These are phyloP conservation scores for Daubentonia madagascariensis DNA, from an alignment of 2,113 vertebrate genomes.

Conservation along the genomic window DNA sequence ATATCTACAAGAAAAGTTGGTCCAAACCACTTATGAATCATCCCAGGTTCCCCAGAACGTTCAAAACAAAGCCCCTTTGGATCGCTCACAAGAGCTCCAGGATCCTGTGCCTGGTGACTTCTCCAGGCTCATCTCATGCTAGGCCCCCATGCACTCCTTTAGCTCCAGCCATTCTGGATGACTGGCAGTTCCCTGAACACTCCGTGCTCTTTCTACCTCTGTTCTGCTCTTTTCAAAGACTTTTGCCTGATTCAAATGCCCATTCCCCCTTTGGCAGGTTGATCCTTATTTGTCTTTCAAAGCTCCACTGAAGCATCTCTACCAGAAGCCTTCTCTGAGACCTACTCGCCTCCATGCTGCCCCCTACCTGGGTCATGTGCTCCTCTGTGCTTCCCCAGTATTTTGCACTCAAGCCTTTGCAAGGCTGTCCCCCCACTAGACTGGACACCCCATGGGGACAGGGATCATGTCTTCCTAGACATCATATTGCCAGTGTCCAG, in stretches of 20 bases:
- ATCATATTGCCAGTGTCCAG: not conserved
- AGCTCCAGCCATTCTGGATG: not conserved
- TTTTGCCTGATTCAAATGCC: not conserved
- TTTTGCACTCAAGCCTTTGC: not conserved
- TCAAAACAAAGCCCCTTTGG: not conserved
- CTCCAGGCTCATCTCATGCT: not conserved
- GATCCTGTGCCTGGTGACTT: not conserved
- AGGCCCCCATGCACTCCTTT: not conserved
- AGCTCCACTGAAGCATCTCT: not conserved
- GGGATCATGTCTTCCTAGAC: not conserved
- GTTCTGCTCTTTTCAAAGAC: not conserved
- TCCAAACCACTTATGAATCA: not conserved
- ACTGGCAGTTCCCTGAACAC: not conserved
- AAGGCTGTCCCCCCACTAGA: not conserved
- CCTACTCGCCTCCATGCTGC: not conserved
- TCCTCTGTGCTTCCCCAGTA: not conserved
- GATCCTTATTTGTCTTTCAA: conserved; percentile 3
- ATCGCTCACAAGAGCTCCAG: not conserved
- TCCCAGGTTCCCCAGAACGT: not conserved
- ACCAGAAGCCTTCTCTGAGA: not conserved
- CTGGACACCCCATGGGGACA: not conserved
- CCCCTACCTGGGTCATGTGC: not conserved
- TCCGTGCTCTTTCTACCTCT: not conserved
- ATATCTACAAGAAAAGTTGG: not conserved
- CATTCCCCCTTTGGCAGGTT: not conserved